Base-by-base conservation (phyloP, 1,140 invertebrate species). In the Zaprionus kolodkinae region DNA sequence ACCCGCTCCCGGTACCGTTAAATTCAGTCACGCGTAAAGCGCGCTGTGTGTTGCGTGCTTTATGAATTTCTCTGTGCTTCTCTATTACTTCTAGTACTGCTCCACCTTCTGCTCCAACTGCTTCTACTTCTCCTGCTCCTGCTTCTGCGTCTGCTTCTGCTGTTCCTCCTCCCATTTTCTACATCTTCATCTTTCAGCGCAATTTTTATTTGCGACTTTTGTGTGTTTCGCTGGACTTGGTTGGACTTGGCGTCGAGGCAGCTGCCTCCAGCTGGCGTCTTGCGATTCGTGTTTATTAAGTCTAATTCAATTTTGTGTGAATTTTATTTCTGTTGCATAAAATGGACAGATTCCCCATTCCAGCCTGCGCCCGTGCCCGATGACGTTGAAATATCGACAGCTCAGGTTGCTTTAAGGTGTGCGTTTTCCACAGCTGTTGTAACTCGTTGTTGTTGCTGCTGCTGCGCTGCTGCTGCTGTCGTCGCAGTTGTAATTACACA, bases 231-330 rank as follows among this genome's bases (percentile, higher is more conserved):
- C 38, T 59, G 12, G n/a, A 36, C n/a, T 33, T 21, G 15, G 15
- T 33, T 21, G 15, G 15, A 33, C 60, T 17, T 15, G 21, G 33
- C 3, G 33, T 12, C 13, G 21, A 21, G 21, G 27, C 61, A 72
- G 69, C 62, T 66, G 69, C 40, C 25, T 33, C 38, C 74, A 71
- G 73, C 74, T 72, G 68, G 12, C 59, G 64, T 63, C 54, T 67
- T 68, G 76, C 67, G 68, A 75, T 75, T 75, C 64, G 65, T 75
- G 78, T 89, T 80, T 89, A 84, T 88, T 89, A 84, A 84, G 78
- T 89, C 84, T 81, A 88, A 88, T 89, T 88, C 85, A 88, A 88
- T 88, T 88, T 70, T 78, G 78, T 69, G 80, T 80, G 81, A 76
- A 81, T 84, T 88, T 75, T 78, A 75, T 80, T 83, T 45, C n/a